Percentiles rank a stretch among this genome's conserved stretches.
phyloP scores from a whole-genome alignment of 2,888 invertebrate species.

The Matsumyia berberina region DNA sequence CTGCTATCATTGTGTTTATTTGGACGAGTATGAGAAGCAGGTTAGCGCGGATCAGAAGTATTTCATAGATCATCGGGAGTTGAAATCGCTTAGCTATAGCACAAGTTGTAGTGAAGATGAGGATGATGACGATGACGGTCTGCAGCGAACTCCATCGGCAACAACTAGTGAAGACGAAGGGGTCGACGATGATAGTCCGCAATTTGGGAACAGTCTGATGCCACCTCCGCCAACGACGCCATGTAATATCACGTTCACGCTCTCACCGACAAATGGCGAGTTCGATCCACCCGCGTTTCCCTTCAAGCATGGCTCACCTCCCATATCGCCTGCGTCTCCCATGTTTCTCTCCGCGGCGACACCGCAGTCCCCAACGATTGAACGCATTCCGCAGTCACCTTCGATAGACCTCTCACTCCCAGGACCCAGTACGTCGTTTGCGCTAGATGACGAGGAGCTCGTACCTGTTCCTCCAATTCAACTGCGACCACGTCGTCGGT shows the following conservation, averaged over 20 bases:
- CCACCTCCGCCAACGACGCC: conserved; percentile 85
- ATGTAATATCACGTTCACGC: conserved; percentile 87
- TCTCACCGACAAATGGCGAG: conserved; percentile 86
- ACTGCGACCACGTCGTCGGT: conserved; percentile 87
- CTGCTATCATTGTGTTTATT: conserved; percentile 91
- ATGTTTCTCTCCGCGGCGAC: conserved; percentile 79
- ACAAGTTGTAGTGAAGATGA: conserved; percentile 85
- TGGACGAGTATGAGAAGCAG: conserved; percentile 89
- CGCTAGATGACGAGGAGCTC: conserved; percentile 78
- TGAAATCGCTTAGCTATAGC: conserved; percentile 85
- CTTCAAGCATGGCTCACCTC: conserved; percentile 82
- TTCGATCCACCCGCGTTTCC: conserved; percentile 82
- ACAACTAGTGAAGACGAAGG: conserved; percentile 85
- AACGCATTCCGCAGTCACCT: conserved; percentile 83
- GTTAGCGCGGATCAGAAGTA: conserved; percentile 84
- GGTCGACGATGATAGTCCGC: conserved; percentile 84
- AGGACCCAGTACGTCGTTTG: conserved; percentile 66
- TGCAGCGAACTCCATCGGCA: conserved; percentile 78
- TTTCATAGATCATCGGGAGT: conserved; percentile 82
- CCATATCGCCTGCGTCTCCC: conserved; percentile 82
- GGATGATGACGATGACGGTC: conserved; percentile 82
- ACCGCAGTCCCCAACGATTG: conserved; percentile 78
- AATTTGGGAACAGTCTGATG: conserved; percentile 84
- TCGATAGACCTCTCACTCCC: conserved; percentile 86
- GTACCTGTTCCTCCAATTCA: conserved; percentile 80